Evolutionary conservation across 2,888 invertebrate genomes (phyloP).

Genomic region (Axea sp.): DNA sequence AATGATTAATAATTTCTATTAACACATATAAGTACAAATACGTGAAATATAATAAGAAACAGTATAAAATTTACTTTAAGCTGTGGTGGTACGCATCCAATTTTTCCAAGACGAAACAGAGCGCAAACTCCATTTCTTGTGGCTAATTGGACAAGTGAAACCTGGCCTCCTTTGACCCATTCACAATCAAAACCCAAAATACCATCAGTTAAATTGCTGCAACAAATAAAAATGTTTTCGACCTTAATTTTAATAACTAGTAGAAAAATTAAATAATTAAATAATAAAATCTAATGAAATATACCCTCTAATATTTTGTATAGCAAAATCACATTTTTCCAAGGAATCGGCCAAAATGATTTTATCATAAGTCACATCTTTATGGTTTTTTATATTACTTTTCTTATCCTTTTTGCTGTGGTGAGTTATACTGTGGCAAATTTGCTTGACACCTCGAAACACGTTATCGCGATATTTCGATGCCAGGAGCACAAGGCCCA

Average conservation of each 20-base stretch:
- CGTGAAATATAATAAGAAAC: too few relatives aligned
- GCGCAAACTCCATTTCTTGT: constrained; percentile 86
- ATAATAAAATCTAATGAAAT: constrained; percentile 2
- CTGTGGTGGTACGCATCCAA: constrained; percentile 83
- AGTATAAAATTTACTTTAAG: constrained; percentile 81
- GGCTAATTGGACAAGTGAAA: constrained; percentile 87
- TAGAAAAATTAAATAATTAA: too few relatives aligned
- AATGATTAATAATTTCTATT: too few relatives aligned
- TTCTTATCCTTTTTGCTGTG: constrained; percentile 12
- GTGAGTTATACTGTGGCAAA: constrained; percentile 70
- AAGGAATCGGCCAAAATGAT: constrained; percentile 76
- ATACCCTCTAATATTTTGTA: constrained; percentile 76
- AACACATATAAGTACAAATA: too few relatives aligned
- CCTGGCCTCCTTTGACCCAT: constrained; percentile 87
- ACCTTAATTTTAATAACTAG: too few relatives aligned
- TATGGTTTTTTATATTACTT: constrained; percentile 13
- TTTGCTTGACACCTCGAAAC: constrained; percentile 71
- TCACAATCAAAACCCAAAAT: constrained; percentile 91
- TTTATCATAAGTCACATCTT: constrained; percentile 69
- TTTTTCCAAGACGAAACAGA: constrained; percentile 83
- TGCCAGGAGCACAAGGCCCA: constrained; percentile 75
- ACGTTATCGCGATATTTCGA: constrained; percentile 77
- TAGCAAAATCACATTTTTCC: constrained; percentile 76
- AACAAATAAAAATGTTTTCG: too few relatives aligned
- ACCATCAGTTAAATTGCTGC: constrained; percentile 73